Percentiles rank a stretch among this genome's conserved stretches.
Evolutionary conservation across 2,113 vertebrate genomes (phyloP).

Genomic region (Oryzias celebensis): DNA sequence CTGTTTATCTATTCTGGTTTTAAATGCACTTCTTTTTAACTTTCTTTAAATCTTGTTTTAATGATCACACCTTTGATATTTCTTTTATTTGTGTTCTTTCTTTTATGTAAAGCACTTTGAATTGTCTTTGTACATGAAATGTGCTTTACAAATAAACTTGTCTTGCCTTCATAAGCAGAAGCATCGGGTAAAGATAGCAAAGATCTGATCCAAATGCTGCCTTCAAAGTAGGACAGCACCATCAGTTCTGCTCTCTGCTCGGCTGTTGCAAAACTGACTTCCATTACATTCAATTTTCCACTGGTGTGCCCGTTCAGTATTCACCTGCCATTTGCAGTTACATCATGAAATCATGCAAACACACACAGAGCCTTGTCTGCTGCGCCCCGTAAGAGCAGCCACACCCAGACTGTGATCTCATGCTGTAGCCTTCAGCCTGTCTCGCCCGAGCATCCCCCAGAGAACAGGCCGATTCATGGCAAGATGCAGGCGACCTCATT

Average conservation of each 20-base stretch:
- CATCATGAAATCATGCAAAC: constrained; percentile 1
- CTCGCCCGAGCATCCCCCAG: constrained; percentile 54
- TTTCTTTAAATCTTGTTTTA: too few species aligned
- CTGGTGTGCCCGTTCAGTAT: not conserved
- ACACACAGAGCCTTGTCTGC: constrained; percentile 34
- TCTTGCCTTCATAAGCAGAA: not conserved
- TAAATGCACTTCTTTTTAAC: too few species aligned
- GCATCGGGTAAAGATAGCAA: not conserved
- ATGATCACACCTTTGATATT: too few species aligned
- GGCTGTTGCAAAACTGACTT: not conserved
- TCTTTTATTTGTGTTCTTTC: too few species aligned
- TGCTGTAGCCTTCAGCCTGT: constrained; percentile 51
- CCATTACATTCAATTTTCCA: not conserved
- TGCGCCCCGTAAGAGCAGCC: constrained; percentile 44
- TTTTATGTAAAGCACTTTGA: too few species aligned
- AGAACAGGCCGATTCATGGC: constrained; percentile 46
- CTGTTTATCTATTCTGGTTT: too few species aligned
- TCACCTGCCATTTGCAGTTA: not conserved
- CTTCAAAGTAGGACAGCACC: not conserved
- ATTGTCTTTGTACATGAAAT: too few species aligned
- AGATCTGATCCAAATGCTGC: not conserved
- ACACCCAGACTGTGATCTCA: constrained; percentile 73
- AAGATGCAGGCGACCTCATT: constrained; percentile 56
- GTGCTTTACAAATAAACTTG: too few species aligned
- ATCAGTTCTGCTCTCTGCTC: not conserved